Evolutionary conservation across 1,140 invertebrate genomes (phyloP).

Genomic region (Drosophila truncata): DNA sequence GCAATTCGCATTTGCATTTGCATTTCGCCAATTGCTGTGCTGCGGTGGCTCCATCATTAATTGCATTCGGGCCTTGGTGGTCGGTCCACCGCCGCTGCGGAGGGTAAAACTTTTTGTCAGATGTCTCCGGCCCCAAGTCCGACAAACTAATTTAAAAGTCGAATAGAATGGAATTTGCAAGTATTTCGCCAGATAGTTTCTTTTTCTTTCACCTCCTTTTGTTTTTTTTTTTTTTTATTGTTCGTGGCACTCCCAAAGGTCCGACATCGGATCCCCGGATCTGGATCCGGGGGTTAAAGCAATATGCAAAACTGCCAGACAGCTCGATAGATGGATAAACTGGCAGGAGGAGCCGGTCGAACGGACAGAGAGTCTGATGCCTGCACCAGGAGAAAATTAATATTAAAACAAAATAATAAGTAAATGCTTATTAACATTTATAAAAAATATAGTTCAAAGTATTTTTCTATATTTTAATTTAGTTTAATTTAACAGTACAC

Average conservation of each 20-base stretch:
- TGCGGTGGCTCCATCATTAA: constrained; percentile 55
- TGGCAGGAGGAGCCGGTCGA: constrained; percentile 29
- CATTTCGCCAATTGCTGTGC: constrained; percentile 32
- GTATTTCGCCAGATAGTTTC: constrained; percentile 54
- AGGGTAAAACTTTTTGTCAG: constrained; percentile 42
- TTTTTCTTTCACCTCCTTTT: constrained; percentile 28
- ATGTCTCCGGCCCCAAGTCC: constrained; percentile 23
- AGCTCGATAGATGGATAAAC: constrained; percentile 59
- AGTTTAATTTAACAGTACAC: too few species aligned
- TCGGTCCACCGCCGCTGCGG: background rate
- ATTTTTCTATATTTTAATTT: too few species aligned
- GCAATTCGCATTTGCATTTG: constrained; percentile 43
- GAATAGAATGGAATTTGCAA: constrained; percentile 69
- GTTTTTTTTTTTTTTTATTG: constrained; percentile 20
- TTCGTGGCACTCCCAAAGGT: constrained; percentile 15
- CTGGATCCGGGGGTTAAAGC: constrained; percentile 27
- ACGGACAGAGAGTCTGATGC: constrained; percentile 3
- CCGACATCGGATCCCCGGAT: constrained; percentile 23
- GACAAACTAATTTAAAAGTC: constrained; percentile 79
- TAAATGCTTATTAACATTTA: background rate
- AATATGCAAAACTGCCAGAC: constrained; percentile 66
- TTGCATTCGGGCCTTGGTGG: constrained; percentile 53
- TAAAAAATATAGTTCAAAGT: too few species aligned
- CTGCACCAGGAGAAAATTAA: background rate
- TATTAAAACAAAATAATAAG: background rate